Evolutionary conservation across 2,888 invertebrate genomes (phyloP), one percentile per base, ranked within the genome.

Genomic region (Hirtodrosophila cameraria): DNA sequence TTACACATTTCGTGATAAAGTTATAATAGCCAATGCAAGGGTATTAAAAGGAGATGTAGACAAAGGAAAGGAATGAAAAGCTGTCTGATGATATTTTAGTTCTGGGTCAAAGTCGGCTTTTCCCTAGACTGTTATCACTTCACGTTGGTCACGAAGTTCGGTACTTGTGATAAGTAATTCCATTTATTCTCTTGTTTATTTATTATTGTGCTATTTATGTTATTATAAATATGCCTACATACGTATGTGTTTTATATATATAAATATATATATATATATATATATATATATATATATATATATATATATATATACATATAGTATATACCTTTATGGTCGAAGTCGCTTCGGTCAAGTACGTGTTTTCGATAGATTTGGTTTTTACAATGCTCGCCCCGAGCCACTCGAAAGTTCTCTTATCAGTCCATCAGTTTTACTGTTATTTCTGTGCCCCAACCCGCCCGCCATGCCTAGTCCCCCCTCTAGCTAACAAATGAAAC

Each of bases 281-380:
- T 13, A 33, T 20, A 8, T 30, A 20, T 45, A 30, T 25, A 6
- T 33, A 41, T 18, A 35, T 13, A 38, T 33, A 25, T 50, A 58
- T 61, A 35, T 43, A 45, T 52, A 53, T 53, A 23, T 36, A 25
- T 35, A 28, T 28, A 8, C 25, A 16, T 23, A 27, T 54, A 49
- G 15, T 35, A 30, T 38, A 9, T 27, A 58, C 28, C 61, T 79
- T 79, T 83, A 80, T 76, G 77, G 58, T 60, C 59, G 42, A 45
- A 62, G 60, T 61, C 52, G 48, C 35, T 50, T 39, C 63, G 57
- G 35, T 75, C 60, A 53, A 75, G 78, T 75, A 64, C 53, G 27
- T 84, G 67, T 84, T 77, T 66, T 70, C 61, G 63, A 62, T 79
- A 59, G 75, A 60, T 61, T 78, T 66, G 59, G 49, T 55, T 61